phyloP scores from a whole-genome alignment of 2,113 vertebrate genomes.

The Etheostoma cragini region DNA sequence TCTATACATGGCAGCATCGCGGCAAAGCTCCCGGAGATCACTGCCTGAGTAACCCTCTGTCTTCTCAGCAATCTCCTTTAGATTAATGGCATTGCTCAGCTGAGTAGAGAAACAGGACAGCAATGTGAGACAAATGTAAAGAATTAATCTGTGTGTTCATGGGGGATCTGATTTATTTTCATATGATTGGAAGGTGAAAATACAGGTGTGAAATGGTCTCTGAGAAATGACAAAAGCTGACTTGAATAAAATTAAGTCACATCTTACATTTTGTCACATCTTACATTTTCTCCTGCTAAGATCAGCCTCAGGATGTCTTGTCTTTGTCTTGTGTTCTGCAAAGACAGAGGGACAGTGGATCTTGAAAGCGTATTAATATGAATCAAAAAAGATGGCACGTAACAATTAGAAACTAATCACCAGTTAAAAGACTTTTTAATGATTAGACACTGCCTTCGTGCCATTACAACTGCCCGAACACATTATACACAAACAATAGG shows the following conservation, averaged over 20 bases:
- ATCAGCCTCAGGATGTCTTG: slow-evolving; percentile 86
- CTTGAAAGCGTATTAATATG: not conserved
- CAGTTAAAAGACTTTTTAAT: not conserved
- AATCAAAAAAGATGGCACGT: not conserved
- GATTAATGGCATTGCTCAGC: slow-evolving; percentile 84
- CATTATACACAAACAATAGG: not conserved
- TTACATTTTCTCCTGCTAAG: slow-evolving; percentile 85
- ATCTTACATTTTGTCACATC: slow-evolving; percentile 81
- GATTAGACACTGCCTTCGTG: not conserved
- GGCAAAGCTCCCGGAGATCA: slow-evolving; percentile 85
- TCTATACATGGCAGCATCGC: slow-evolving; percentile 85
- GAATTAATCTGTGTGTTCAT: not conserved
- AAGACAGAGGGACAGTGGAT: slow-evolving; percentile 12
- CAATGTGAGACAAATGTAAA: not conserved
- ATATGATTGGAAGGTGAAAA: slow-evolving; percentile 26
- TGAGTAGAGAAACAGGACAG: slow-evolving; percentile 47
- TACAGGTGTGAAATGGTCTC: slow-evolving; percentile 14
- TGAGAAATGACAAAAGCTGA: not conserved
- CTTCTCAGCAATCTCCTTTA: slow-evolving; percentile 84
- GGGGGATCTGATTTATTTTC: slow-evolving; percentile 2
- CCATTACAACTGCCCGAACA: not conserved
- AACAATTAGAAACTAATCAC: not conserved
- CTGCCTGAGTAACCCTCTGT: slow-evolving; percentile 84
- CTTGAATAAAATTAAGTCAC: slow-evolving; percentile 14
- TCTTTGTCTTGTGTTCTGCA: slow-evolving; percentile 81